phyloP scores from a whole-genome alignment of 2,888 invertebrate genomes.

The Hetaerina titia region DNA sequence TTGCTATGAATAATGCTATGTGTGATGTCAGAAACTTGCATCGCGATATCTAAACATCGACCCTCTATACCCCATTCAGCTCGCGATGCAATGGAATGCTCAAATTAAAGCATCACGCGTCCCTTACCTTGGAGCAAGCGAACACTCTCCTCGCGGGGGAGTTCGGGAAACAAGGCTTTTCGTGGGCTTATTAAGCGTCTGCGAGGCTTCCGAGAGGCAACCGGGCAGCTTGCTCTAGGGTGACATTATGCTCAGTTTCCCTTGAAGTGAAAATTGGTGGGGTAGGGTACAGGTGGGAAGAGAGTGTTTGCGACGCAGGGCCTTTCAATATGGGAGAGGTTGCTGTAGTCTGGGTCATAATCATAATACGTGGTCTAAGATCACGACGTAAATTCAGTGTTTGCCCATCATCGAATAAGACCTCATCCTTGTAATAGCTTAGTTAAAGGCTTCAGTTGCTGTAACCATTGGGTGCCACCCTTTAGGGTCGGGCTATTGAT shows the following conservation, averaged over 20 bases:
- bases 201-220: neutral
- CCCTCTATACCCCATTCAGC: too few species aligned
- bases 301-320: neutral
- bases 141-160: too few species aligned
- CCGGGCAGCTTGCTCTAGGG: neutral
- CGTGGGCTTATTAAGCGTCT: neutral
- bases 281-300: too few species aligned
- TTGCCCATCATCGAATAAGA: neutral
- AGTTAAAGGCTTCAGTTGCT: neutral
- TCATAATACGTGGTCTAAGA: neutral
- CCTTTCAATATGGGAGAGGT: neutral
- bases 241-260: too few species aligned
- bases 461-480: neutral
- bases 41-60: too few species aligned
- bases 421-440: neutral
- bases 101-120: neutral
- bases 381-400: neutral
- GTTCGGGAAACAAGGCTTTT: too few species aligned
- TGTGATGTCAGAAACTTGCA: too few species aligned
- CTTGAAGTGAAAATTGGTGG: too few species aligned
- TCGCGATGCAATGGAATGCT: neutral
- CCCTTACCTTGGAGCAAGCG: neutral
- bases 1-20: too few species aligned
- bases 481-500: neutral
- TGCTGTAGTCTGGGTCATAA: neutral